Evolutionary conservation across 2,888 invertebrate genomes (phyloP), one percentile per base, ranked within the genome.

Genomic region (Mycalesis mineus): DNA sequence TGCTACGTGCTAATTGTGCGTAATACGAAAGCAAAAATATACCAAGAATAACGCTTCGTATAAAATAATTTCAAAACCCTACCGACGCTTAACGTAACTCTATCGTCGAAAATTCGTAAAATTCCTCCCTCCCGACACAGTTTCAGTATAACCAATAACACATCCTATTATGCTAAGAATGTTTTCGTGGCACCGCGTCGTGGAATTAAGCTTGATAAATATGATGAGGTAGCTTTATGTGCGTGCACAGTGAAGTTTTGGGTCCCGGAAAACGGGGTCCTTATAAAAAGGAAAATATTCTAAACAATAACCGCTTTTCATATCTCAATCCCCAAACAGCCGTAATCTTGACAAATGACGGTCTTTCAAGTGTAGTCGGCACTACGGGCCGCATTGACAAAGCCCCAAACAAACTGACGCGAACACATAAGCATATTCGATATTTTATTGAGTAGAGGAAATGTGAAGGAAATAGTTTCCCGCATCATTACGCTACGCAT

Each of bases 381-480:
- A 81, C 80, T 78, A 79, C 76, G 78, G 77, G 74, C 75, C 77
- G 75, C 80, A 84, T 80, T 82, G 85, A 88, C 88, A 86, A 84
- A 82, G 80, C 80, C 81, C 80, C 81, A 77, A 86, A 86, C 87
- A 88, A 86, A 87, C 77, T 79, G 84, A 80, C 78, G 77, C 78
- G 75, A 80, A 78, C 80, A 82, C 75, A 85, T 86, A 86, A 83
- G 84, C 85, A 86, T 84, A 84, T 86, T 88, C 77, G 82, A 86
- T 83, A 86, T 86, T 88, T 88, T 86, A 88, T 88, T 85, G 85
- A 88, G 85, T 87, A 75, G 77, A 84, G 88, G 89, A 88, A 88
- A 88, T 84, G 82, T 80, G 80, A 77, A 84, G 88, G 88, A 88
- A 89, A 88, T 86, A 86, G 86, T 87, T 88, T 83, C 82, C 78